Evolutionary conservation across 2,888 invertebrate genomes (phyloP).

Genomic region (Caradrina clavipalpis): DNA sequence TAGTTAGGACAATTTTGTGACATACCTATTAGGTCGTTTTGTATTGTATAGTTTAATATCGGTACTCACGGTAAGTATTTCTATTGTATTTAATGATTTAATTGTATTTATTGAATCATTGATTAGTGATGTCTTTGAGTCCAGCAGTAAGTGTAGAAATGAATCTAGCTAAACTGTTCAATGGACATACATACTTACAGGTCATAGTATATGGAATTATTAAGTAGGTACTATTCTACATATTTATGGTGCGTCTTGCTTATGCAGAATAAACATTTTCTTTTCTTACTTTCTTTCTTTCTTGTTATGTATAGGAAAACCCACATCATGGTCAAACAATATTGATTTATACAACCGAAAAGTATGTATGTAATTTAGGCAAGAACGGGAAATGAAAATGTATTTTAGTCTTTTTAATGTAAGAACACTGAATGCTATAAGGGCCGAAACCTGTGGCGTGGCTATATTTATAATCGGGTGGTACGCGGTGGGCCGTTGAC

Average conservation of each 20-base stretch:
- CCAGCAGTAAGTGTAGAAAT: background rate
- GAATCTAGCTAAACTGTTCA: background rate
- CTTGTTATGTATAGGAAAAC: background rate
- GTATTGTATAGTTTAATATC: background rate
- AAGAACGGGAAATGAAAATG: slow-evolving; percentile 30
- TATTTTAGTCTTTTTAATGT: slow-evolving; percentile 58
- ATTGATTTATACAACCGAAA: background rate
- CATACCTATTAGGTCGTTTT: slow-evolving; percentile 3
- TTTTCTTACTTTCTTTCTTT: background rate
- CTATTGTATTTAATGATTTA: too few relatives aligned
- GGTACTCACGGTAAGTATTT: too few relatives aligned
- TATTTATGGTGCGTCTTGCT: background rate
- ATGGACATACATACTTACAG: background rate
- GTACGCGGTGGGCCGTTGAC: slow-evolving; percentile 85
- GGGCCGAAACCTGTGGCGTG: slow-evolving; percentile 88
- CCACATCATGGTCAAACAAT: background rate
- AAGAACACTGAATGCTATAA: slow-evolving; percentile 72
- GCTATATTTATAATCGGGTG: slow-evolving; percentile 89
- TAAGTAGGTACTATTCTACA: background rate
- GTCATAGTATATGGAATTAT: background rate
- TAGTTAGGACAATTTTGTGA: background rate
- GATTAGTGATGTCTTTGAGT: background rate
- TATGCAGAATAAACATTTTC: background rate
- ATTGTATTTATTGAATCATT: background rate
- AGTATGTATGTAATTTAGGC: background rate